Conservation (phyloP, 2,888 invertebrate species). For the Pseudolycoriella hygida region DNA sequence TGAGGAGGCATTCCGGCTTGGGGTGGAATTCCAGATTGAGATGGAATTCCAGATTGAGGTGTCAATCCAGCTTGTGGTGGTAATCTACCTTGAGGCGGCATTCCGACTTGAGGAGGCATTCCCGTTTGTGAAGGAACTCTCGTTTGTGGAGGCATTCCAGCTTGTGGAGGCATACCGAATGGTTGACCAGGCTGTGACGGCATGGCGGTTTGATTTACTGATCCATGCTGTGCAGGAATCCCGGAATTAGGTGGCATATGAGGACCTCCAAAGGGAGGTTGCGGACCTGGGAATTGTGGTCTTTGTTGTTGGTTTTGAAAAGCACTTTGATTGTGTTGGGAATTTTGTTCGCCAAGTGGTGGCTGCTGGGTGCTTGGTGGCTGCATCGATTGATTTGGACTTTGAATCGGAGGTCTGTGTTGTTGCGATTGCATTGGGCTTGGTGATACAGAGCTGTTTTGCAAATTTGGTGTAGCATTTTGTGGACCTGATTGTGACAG, state of each 20-base stretch:
- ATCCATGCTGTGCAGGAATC: conserved; percentile 14
- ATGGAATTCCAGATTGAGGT: conserved; percentile 10
- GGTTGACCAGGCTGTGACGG: conserved; percentile 14
- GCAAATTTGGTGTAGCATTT: too few species aligned
- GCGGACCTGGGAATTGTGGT: background rate
- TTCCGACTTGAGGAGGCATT: conserved; percentile 7
- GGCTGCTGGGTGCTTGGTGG: conserved; percentile 10
- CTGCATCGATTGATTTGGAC: too few species aligned
- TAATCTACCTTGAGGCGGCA: conserved; percentile 16
- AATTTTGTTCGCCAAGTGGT: background rate
- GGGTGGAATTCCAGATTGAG: conserved; percentile 8
- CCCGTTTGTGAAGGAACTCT: too few species aligned
- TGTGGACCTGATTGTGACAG: too few species aligned
- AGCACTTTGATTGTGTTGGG: too few species aligned
- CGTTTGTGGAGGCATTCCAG: conserved; percentile 13
- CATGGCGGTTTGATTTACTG: conserved; percentile 13
- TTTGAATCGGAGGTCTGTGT: too few species aligned
- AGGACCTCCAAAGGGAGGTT: background rate
- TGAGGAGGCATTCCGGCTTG: conserved; percentile 8
- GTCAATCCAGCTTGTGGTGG: conserved; percentile 5
- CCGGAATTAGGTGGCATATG: conserved; percentile 15
- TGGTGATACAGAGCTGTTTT: too few species aligned
- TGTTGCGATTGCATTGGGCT: too few species aligned
- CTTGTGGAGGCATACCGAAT: conserved; percentile 7
- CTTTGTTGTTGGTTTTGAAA: background rate